Conservation (phyloP, 2,888 invertebrate species). For the Callimorpha dominula region DNA sequence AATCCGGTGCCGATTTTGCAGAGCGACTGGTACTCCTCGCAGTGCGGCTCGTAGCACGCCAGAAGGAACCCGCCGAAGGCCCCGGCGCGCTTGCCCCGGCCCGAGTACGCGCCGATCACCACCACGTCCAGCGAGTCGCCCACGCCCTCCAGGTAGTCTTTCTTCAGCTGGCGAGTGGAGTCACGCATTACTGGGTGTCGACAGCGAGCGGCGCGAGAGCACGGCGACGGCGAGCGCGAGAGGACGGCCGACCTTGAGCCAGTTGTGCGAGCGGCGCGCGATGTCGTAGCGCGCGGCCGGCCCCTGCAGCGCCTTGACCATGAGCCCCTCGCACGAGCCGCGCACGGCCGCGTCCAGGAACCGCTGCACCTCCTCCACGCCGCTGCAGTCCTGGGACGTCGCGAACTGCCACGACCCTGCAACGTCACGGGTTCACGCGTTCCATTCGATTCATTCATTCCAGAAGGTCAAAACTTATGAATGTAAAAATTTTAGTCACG, state of each 20-base stretch:
- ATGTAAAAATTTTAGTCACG: too few species aligned
- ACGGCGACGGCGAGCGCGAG: too few species aligned
- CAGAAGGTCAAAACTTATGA: too few species aligned
- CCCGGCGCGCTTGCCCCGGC: constrained; percentile 97
- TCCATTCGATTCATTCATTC: too few species aligned
- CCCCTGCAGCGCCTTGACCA: constrained; percentile 97
- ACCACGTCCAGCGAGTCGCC: constrained; percentile 99
- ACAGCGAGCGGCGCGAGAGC: background rate
- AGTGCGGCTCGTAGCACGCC: constrained; percentile 95
- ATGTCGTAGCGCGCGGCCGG: constrained; percentile 97
- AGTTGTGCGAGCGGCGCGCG: constrained; percentile 96
- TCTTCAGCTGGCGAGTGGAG: constrained; percentile 89
- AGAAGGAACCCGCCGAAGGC: constrained; percentile 97
- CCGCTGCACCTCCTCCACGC: constrained; percentile 96
- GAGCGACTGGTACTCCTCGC: constrained; percentile 94
- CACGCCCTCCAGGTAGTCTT: constrained; percentile 98
- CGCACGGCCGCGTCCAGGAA: constrained; percentile 96
- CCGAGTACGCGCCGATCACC: constrained; percentile 97
- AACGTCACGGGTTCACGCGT: background rate
- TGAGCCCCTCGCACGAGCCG: constrained; percentile 99
- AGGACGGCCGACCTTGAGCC: constrained; percentile 97
- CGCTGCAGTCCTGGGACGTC: constrained; percentile 91
- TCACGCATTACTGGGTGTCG: background rate
- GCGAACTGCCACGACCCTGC: constrained; percentile 95
- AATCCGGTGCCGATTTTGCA: constrained; percentile 96